phyloP scores from a whole-genome alignment of 2,888 invertebrate genomes.

The Eupithecia subfuscata region DNA sequence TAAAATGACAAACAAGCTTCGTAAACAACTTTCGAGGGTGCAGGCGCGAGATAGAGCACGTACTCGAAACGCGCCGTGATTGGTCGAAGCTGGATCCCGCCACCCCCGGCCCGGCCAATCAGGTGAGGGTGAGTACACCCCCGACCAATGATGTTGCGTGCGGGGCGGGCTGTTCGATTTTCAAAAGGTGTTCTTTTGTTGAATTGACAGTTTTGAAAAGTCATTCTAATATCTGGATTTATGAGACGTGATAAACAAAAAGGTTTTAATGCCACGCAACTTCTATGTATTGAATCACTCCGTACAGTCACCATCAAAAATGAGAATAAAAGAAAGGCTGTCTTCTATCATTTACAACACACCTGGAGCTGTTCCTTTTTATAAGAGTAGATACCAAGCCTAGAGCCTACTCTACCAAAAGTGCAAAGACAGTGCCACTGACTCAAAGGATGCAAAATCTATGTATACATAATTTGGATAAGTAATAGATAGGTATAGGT shows the following conservation, averaged over 20 bases:
- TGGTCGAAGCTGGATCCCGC: constrained; percentile 57
- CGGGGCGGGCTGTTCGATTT: constrained; percentile 32
- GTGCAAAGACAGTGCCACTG: not conserved
- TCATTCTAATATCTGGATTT: constrained; percentile 42
- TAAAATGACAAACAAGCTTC: constrained; percentile 79
- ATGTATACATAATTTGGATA: not conserved
- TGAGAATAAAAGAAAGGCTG: not conserved
- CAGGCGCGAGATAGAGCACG: constrained; percentile 75
- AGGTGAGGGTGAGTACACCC: constrained; percentile 53
- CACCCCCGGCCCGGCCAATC: constrained; percentile 63
- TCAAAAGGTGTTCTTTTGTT: constrained; percentile 49
- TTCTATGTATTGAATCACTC: not conserved
- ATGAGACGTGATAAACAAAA: not conserved
- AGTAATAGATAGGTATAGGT: too few species aligned
- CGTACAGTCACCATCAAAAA: not conserved
- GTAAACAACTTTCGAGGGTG: constrained; percentile 78
- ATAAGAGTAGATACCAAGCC: not conserved
- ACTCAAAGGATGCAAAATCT: not conserved
- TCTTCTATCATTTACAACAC: not conserved
- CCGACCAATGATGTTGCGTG: constrained; percentile 47
- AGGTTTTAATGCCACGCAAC: not conserved
- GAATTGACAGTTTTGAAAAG: constrained; percentile 44
- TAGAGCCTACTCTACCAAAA: not conserved
- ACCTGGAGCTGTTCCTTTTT: not conserved
- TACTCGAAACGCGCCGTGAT: constrained; percentile 57